These are phyloP conservation scores for Botrylloides violaceus DNA, from an alignment of 23 tunicate species.

Conservation along the genomic window DNA sequence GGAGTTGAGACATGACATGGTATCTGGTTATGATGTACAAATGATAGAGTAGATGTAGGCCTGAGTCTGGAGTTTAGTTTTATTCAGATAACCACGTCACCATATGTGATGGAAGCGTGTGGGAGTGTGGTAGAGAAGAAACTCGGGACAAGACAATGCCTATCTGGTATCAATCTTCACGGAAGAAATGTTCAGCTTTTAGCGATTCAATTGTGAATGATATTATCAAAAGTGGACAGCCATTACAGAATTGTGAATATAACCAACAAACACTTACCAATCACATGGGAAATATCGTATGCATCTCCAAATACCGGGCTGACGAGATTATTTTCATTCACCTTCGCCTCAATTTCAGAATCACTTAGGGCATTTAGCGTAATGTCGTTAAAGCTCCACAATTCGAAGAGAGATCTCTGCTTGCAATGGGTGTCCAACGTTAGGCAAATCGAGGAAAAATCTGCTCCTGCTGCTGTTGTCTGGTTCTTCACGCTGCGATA, in stretches of 20 bases:
- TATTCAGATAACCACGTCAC: too few relatives aligned
- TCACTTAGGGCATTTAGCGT: neutral
- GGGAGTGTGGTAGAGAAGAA: too few relatives aligned
- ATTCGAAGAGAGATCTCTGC: conserved; percentile 15
- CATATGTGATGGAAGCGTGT: too few relatives aligned
- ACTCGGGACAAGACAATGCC: too few relatives aligned
- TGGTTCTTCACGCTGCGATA: conserved; percentile 9
- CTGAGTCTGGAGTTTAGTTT: too few relatives aligned
- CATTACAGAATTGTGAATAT: neutral
- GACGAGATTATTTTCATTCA: conserved; percentile 7
- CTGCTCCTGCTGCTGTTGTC: neutral
- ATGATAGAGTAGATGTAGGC: too few relatives aligned
- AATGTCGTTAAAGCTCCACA: conserved; percentile 9
- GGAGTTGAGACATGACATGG: too few relatives aligned
- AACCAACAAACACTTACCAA: conserved; percentile 10
- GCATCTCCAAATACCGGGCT: conserved; percentile 22
- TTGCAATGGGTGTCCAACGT: neutral
- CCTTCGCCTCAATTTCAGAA: neutral
- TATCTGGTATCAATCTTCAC: too few relatives aligned
- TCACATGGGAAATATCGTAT: neutral
- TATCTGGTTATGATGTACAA: too few relatives aligned
- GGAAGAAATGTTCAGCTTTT: too few relatives aligned
- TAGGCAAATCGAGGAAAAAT: conserved; percentile 11
- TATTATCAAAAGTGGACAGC: too few relatives aligned
- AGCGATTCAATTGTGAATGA: too few relatives aligned